Evolutionary conservation across 2,888 invertebrate genomes (phyloP).

Genomic region (Sicus ferrugineus): DNA sequence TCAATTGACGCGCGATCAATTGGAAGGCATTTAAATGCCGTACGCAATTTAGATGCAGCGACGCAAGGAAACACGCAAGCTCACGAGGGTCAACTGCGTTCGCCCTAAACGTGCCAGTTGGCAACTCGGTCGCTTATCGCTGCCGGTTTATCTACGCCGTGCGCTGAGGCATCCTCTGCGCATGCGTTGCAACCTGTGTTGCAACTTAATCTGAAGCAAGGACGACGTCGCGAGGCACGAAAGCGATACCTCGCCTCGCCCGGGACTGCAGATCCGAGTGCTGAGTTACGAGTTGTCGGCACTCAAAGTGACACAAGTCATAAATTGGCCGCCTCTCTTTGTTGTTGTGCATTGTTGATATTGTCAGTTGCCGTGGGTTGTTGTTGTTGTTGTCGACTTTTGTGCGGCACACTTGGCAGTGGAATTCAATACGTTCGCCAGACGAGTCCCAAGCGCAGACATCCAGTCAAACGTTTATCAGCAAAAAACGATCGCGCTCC

Average conservation of each 20-base stretch:
- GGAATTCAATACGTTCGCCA: conserved; percentile 12
- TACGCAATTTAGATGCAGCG: neutral
- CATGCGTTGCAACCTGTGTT: conserved; percentile 14
- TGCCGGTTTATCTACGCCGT: conserved; percentile 17
- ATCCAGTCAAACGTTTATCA: conserved; percentile 22
- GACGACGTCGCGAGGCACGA: neutral
- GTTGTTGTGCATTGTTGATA: conserved; percentile 39
- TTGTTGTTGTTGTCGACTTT: conserved; percentile 13
- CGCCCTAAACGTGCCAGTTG: no score
- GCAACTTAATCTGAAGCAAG: conserved; percentile 9
- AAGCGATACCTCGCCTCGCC: no score
- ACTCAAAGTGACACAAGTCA: conserved; percentile 59
- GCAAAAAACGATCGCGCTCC: neutral
- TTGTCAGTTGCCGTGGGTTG: conserved; percentile 31
- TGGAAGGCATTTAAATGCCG: conserved; percentile 9
- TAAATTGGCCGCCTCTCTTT: conserved; percentile 53
- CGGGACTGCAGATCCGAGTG: no score
- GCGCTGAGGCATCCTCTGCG: conserved; percentile 1
- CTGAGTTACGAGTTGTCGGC: conserved; percentile 58
- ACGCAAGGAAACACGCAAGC: conserved; percentile 9
- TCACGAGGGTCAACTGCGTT: conserved; percentile 9
- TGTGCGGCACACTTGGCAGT: neutral
- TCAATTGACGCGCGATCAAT: conserved; percentile 15
- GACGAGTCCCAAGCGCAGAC: neutral
- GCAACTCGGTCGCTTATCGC: conserved; percentile 2